Evolutionary conservation across 2,888 invertebrate genomes (phyloP).

Genomic region (Drosophila basisetae): DNA sequence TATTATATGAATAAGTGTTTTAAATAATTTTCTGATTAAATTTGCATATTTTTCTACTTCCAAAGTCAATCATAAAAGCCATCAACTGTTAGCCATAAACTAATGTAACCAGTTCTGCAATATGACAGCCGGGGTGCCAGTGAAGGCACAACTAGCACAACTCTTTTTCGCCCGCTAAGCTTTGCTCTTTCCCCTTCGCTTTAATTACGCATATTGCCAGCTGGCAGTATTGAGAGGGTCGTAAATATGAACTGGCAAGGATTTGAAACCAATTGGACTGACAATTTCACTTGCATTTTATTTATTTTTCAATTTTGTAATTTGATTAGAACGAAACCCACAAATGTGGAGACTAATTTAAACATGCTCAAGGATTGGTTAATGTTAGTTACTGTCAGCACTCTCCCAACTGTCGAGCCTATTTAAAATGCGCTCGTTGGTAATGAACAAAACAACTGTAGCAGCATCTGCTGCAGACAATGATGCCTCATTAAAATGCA

Average conservation of each 20-base stretch:
- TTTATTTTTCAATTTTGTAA: slow-evolving; percentile 29
- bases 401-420: slow-evolving; percentile 49
- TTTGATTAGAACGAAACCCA: slow-evolving; percentile 44
- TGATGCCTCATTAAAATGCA: slow-evolving; percentile 78
- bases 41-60: not conserved
- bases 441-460: slow-evolving; percentile 50
- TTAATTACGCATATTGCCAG: slow-evolving; percentile 13
- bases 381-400: slow-evolving; percentile 42
- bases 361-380: slow-evolving; percentile 59
- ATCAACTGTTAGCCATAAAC: slow-evolving; percentile 5
- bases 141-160: slow-evolving; percentile 7
- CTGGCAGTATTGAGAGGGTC: slow-evolving; percentile 7
- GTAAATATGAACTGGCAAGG: slow-evolving; percentile 30
- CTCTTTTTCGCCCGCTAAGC: slow-evolving; percentile 5
- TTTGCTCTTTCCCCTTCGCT: slow-evolving; percentile 1
- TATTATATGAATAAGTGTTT: not conserved
- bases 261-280: slow-evolving; percentile 53
- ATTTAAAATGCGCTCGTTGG: slow-evolving; percentile 69
- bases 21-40: not conserved
- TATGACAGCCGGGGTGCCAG: slow-evolving; percentile 1
- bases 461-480: slow-evolving; percentile 32
- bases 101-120: slow-evolving; percentile 4
- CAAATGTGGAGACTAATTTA: slow-evolving; percentile 64
- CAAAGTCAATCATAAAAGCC: not conserved
- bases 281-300: slow-evolving; percentile 50